Base-by-base conservation (phyloP, 2,113 vertebrate genomes). In the Cettia cetti region DNA sequence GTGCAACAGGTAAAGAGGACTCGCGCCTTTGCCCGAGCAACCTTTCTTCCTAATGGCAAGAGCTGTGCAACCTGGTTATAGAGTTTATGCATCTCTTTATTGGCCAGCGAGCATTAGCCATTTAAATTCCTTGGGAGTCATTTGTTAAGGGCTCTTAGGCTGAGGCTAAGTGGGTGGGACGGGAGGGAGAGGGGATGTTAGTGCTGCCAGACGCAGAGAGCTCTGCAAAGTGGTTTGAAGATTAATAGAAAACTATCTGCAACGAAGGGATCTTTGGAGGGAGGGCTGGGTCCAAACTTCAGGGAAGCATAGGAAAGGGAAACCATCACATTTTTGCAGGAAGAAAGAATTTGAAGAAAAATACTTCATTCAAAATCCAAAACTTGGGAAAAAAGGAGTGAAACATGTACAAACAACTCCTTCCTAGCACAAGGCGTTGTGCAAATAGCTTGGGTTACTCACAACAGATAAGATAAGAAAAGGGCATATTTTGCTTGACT, bases 81-180 rank as follows among this genome's bases (percentile, higher is more conserved):
- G 63, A 86, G 42, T 71, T 91, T 90, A 88, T 91, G 68, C 50
- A 90, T 88, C 82, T 97, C 93, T 95, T 98, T 97, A 98, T 98
- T 98, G 98, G 98, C 90, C 96, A 97, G 86, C 76, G 75, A 97
- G 95, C 66, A 61, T 96, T 95, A 94, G 95, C 95, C 97, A 98
- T 97, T 98, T 97, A 97, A 97, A 97, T 97, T 98, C 98, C 97
- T 97, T 94, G 96, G 96, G 95, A 98, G 95, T 97, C 97, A 98
- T 98, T 98, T 98, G 97, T 97, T 98, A 95, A 97, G 97, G 96
- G 96, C 96, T 97, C 96, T 97, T 93, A 95, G 93, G 97, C 91
- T 96, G 90, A 95, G 93, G 82, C 91, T 87, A 91, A 95, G 95
- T 97, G 97, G 97, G 97, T 97, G 98, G 96, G 88, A 95, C 95